A percentile compares a stretch with the other conserved stretches of the same genome.
These are phyloP conservation scores for Mixornis gularis DNA, from an alignment of 2,113 vertebrate species.

Conservation along the genomic window DNA sequence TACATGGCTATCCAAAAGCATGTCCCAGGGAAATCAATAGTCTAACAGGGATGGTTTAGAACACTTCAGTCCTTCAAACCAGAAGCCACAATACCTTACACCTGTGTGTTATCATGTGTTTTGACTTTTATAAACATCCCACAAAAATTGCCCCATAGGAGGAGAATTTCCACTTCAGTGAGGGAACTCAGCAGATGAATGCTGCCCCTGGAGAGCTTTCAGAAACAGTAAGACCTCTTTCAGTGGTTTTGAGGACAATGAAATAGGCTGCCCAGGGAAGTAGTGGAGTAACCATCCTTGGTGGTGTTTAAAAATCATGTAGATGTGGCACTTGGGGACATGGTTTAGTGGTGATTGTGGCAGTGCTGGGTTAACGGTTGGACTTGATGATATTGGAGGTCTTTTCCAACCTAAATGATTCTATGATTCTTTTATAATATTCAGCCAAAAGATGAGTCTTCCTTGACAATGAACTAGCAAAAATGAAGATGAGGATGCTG, in stretches of 20 bases:
- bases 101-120: background rate
- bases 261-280: background rate
- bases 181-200: background rate
- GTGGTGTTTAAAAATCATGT: background rate
- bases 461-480: background rate
- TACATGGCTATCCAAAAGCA: background rate
- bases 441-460: background rate
- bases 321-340: background rate
- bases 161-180: background rate
- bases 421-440: background rate
- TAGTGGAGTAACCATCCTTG: background rate
- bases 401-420: background rate
- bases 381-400: background rate
- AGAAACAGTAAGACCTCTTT: background rate
- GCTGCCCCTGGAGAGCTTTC: background rate
- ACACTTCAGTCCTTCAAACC: background rate
- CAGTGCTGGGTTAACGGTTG: accelerated
- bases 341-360: background rate
- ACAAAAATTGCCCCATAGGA: background rate
- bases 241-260: background rate
- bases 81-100: background rate
- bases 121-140: background rate
- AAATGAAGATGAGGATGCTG: background rate
- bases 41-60: background rate
- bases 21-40: background rate